A percentile compares a stretch with the other conserved stretches of the same genome.
phyloP scores from a whole-genome alignment of 2,113 vertebrate species.

The Pristiophorus japonicus region DNA sequence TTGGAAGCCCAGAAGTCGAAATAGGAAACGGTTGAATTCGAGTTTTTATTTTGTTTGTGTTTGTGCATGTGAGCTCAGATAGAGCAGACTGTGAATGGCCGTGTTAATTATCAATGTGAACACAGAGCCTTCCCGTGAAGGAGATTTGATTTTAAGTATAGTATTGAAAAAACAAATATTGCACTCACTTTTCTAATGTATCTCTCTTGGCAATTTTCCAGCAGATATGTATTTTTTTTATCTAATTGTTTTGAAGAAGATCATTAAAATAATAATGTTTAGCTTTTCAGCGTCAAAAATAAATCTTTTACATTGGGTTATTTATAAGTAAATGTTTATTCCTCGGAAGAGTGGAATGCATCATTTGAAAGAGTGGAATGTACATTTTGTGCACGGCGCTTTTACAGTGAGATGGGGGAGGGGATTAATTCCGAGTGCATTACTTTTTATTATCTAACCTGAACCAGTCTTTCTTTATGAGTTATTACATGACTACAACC shows the following conservation, averaged over 20 bases:
- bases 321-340: neutral
- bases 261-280: neutral
- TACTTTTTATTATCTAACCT: slow-evolving; percentile 28
- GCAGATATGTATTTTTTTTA: neutral
- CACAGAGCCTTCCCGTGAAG: neutral
- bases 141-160: neutral
- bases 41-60: neutral
- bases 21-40: neutral
- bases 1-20: neutral
- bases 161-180: neutral
- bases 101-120: neutral
- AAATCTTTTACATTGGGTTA: neutral
- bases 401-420: slow-evolving; percentile 19
- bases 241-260: neutral
- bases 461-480: slow-evolving; percentile 6
- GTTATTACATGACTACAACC: slow-evolving; percentile 19
- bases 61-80: neutral
- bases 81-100: neutral
- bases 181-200: neutral
- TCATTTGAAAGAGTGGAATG: slow-evolving; percentile 27
- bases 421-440: neutral
- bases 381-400: neutral
- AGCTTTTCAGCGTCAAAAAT: neutral
- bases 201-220: neutral
- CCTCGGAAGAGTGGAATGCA: neutral